These are phyloP conservation scores for Tautogolabrus adspersus DNA, from an alignment of 2,113 vertebrate species.

Conservation along the genomic window DNA sequence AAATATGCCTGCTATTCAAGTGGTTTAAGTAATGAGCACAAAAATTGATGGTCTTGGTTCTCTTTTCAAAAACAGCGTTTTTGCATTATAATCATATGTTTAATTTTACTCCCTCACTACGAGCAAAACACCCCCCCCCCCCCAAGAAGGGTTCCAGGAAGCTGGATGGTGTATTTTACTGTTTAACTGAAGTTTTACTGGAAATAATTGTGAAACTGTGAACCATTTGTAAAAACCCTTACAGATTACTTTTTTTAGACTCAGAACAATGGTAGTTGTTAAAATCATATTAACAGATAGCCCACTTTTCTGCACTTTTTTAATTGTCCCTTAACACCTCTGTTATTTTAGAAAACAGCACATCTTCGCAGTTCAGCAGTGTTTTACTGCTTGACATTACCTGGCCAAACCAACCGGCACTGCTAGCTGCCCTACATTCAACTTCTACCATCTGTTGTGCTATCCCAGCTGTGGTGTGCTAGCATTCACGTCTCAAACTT, in stretches of 20 bases:
- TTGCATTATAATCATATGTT: not conserved
- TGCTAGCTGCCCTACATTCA: not conserved
- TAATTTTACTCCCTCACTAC: not conserved
- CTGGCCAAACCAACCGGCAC: not conserved
- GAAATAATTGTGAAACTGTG: not conserved
- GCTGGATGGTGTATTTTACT: not conserved
- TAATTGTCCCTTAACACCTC: too few relatives aligned
- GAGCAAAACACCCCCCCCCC: conserved; percentile 3
- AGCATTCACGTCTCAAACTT: not conserved
- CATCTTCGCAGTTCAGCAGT: too few relatives aligned
- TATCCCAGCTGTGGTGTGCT: not conserved
- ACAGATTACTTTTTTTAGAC: too few relatives aligned
- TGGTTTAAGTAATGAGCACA: not conserved
- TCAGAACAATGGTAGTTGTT: too few relatives aligned
- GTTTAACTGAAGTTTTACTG: conserved; percentile 8
- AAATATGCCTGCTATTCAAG: not conserved
- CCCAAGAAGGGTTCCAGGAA: conserved; percentile 2
- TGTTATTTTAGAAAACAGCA: too few relatives aligned
- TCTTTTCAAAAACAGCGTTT: conserved; percentile 2
- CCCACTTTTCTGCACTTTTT: too few relatives aligned
- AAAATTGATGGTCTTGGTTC: not conserved
- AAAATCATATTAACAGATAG: too few relatives aligned
- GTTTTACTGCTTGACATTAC: too few relatives aligned
- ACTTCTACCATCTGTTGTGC: not conserved
- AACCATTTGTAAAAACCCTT: not conserved